These are phyloP conservation scores for Ammodramus savannarum DNA, from an alignment of 2,113 vertebrate species.

Conservation along the genomic window DNA sequence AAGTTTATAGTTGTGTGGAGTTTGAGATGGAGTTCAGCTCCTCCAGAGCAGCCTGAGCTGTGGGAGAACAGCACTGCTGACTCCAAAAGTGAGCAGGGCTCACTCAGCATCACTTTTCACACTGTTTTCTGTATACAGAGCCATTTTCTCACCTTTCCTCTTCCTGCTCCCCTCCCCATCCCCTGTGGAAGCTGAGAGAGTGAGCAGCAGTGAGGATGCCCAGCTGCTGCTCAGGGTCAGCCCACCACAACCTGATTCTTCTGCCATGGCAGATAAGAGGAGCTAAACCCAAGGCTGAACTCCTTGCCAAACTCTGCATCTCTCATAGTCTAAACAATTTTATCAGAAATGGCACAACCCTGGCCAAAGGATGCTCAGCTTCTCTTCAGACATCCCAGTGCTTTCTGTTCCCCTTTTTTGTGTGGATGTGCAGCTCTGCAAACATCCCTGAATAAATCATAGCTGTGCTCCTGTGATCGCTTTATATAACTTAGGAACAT, in stretches of 20 bases:
- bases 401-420: neutral
- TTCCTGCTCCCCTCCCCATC: neutral
- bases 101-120: neutral
- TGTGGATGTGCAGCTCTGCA: neutral
- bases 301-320: neutral
- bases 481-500: neutral
- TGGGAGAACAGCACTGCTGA: neutral
- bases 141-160: neutral
- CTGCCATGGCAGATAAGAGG: neutral
- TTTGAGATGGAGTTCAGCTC: neutral
- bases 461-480: neutral
- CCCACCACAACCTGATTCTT: neutral
- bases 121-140: neutral
- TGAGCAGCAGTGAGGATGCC: neutral
- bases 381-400: neutral
- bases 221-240: neutral
- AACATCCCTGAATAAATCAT: neutral
- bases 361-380: neutral
- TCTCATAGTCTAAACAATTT: neutral
- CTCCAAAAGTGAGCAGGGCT: neutral
- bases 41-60: neutral
- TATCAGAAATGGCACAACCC: neutral
- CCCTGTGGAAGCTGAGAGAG: no score
- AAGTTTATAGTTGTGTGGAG: neutral
- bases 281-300: neutral